phyloP scores from a whole-genome alignment of 2,888 invertebrate genomes.

The Strigamia crassipes region DNA sequence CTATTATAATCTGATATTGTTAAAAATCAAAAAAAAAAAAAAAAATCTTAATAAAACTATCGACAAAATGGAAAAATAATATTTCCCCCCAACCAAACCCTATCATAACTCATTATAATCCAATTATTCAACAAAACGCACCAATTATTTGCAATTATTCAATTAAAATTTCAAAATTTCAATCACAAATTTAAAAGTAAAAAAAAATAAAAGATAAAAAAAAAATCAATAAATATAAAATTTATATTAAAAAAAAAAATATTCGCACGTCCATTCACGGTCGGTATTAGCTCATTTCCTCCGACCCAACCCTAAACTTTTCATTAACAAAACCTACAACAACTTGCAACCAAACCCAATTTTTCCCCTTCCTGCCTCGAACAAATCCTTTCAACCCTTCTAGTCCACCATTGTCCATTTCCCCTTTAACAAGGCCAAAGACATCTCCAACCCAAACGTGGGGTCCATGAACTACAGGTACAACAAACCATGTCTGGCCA shows the following conservation, averaged over 20 bases:
- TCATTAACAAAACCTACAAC: conserved; percentile 4
- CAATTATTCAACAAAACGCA: not conserved
- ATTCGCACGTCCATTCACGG: not conserved
- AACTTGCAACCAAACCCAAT: conserved; percentile 11
- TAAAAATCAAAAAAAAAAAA: too few relatives aligned
- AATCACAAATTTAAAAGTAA: not conserved
- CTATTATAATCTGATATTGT: too few relatives aligned
- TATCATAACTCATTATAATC: not conserved
- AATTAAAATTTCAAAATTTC: not conserved
- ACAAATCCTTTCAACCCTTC: conserved; percentile 5
- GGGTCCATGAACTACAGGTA: conserved; percentile 36
- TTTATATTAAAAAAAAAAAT: not conserved
- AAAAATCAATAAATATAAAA: not conserved
- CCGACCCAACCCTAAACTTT: not conserved
- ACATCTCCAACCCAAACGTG: conserved; percentile 19
- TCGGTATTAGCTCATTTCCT: not conserved
- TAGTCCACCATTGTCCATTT: conserved; percentile 13
- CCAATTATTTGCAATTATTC: not conserved
- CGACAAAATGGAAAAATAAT: too few relatives aligned
- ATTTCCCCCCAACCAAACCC: not conserved
- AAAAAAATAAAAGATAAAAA: not conserved
- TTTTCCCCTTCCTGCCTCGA: not conserved
- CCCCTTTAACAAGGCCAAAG: conserved; percentile 40
- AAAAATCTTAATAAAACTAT: too few relatives aligned
- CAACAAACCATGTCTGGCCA: conserved; percentile 32